Percentiles rank a stretch among this genome's conserved stretches.
These are phyloP conservation scores for Zosterops pallidus DNA, from an alignment of 2,113 vertebrate genomes.

Conservation along the genomic window DNA sequence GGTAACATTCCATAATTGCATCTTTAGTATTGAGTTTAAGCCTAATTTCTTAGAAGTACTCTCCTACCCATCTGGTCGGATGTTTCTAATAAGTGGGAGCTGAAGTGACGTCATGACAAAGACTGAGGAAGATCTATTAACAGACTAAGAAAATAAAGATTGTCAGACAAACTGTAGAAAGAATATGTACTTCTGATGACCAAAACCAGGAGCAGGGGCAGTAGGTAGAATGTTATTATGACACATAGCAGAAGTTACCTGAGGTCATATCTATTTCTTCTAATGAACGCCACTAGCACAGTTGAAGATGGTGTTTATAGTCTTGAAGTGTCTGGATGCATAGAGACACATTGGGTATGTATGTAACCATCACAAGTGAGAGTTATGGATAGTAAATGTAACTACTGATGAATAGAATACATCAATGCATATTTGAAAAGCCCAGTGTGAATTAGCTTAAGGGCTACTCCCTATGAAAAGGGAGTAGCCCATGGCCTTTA, in stretches of 20 bases:
- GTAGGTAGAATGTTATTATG: background rate
- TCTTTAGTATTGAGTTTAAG: background rate
- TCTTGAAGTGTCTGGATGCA: background rate
- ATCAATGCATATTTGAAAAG: background rate
- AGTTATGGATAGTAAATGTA: background rate
- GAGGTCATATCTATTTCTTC: background rate
- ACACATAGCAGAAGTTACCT: background rate
- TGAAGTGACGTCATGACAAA: background rate
- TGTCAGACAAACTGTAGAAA: background rate
- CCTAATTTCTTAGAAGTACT: background rate
- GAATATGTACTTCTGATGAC: background rate
- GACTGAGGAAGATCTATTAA: background rate
- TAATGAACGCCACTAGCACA: background rate
- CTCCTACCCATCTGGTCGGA: background rate
- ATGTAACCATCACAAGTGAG: background rate
- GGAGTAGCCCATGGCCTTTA: background rate
- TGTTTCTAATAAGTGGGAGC: background rate
- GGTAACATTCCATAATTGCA: background rate
- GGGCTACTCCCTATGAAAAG: background rate
- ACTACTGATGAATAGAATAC: background rate
- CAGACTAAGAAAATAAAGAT: background rate
- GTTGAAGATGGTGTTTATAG: background rate
- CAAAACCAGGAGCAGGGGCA: background rate
- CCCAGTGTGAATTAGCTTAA: background rate
- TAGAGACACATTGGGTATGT: rapidly evolving